Evolutionary conservation across 2,113 vertebrate species (phyloP).

Genomic region (Aptenodytes forsteri): DNA sequence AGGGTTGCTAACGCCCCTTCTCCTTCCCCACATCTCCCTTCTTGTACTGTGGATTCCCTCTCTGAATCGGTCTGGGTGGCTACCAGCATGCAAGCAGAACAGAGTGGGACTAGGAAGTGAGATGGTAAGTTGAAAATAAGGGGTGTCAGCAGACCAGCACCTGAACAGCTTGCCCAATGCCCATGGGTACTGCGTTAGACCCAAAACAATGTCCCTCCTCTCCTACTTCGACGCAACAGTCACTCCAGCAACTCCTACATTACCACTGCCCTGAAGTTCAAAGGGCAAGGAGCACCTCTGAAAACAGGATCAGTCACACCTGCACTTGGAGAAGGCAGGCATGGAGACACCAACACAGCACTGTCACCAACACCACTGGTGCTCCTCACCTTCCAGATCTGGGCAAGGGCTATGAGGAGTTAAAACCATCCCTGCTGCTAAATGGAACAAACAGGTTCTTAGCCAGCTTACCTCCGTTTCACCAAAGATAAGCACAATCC

Average conservation of each 20-base stretch:
- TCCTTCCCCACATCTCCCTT: background rate
- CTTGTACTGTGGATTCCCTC: background rate
- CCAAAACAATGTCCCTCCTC: background rate
- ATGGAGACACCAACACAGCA: background rate
- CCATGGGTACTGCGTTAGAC: fast-evolving
- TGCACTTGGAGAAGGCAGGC: background rate
- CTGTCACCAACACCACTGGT: background rate
- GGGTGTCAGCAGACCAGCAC: background rate
- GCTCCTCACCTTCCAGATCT: background rate
- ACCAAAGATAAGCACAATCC: constrained; percentile 1
- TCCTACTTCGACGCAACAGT: background rate
- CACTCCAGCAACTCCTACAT: background rate
- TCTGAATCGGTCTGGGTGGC: background rate
- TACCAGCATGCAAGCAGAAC: background rate
- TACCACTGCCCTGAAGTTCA: background rate
- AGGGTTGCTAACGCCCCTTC: background rate
- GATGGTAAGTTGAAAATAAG: fast-evolving
- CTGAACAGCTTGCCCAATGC: background rate
- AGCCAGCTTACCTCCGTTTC: constrained; percentile 28
- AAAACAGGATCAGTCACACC: background rate
- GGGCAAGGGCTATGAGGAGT: background rate
- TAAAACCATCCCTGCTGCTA: constrained; percentile 9
- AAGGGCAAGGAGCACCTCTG: background rate
- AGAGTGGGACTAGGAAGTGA: background rate
- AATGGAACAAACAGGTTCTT: background rate